Evolutionary conservation across 2,113 vertebrate species (phyloP).

Genomic region (Tyrannus savana): DNA sequence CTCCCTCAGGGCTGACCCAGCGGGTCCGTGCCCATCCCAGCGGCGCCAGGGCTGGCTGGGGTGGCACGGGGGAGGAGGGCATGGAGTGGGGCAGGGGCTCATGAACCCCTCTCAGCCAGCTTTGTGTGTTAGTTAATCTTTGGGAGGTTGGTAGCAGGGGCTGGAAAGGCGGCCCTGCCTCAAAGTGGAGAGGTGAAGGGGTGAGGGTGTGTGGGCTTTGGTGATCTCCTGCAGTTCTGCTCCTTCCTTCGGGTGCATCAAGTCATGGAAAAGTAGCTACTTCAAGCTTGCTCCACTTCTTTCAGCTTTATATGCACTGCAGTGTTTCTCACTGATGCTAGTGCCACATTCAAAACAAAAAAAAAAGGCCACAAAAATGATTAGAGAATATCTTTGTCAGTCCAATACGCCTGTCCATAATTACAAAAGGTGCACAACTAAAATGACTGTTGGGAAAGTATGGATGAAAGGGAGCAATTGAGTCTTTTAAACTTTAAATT

Average conservation of each 20-base stretch:
- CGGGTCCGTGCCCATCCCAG: accelerated
- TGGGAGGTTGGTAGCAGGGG: accelerated
- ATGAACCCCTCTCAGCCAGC: not conserved
- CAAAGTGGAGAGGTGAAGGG: not conserved
- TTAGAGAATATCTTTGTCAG: not conserved
- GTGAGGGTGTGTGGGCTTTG: no score
- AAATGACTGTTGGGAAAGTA: conserved; percentile 24
- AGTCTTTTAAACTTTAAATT: conserved; percentile 23
- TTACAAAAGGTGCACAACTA: not conserved
- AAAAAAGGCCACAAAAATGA: not conserved
- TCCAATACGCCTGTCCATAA: not conserved
- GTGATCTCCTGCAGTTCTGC: not conserved
- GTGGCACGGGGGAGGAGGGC: not conserved
- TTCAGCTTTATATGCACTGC: not conserved
- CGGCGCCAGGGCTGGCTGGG: accelerated
- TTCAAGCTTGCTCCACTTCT: conserved; percentile 24
- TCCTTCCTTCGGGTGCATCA: not conserved
- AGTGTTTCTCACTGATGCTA: conserved; percentile 17
- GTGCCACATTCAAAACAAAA: not conserved
- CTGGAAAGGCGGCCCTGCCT: accelerated
- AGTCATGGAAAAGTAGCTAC: not conserved
- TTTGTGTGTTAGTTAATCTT: not conserved
- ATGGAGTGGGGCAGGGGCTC: accelerated
- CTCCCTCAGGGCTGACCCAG: not conserved
- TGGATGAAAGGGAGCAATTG: not conserved